Evolutionary conservation across 1,140 invertebrate genomes (phyloP).

Genomic region (Drosophila athabasca): DNA sequence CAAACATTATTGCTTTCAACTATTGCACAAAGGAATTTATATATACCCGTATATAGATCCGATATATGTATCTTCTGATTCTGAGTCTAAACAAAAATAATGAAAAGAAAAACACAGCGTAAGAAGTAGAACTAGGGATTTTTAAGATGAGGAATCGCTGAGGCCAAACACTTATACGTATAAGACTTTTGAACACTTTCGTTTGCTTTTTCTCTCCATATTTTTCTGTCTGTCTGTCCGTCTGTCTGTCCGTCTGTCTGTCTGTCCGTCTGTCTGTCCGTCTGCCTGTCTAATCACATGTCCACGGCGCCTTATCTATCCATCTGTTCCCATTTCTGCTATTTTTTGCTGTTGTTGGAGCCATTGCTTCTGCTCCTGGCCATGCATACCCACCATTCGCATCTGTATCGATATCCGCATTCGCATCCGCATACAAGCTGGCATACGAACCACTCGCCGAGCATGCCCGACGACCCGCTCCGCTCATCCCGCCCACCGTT

Average conservation of each 20-base stretch:
- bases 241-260: too few relatives aligned
- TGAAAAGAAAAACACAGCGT: conserved; percentile 11
- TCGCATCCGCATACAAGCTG: conserved; percentile 27
- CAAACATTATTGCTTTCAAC: conserved; percentile 48
- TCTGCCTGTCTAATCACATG: conserved; percentile 22
- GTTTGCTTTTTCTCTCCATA: conserved; percentile 32
- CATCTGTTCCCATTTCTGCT: conserved; percentile 8
- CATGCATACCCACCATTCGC: conserved; percentile 7
- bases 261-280: neutral
- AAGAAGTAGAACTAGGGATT: neutral
- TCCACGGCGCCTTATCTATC: conserved; percentile 27
- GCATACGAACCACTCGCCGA: conserved; percentile 38
- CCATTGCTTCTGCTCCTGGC: conserved; percentile 23
- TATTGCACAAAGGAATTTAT: conserved; percentile 59
- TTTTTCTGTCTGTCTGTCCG: neutral
- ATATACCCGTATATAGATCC: conserved; percentile 18
- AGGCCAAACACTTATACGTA: conserved; percentile 40
- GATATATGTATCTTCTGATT: conserved; percentile 25
- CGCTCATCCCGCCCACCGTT: neutral
- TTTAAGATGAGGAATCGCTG: conserved; percentile 1
- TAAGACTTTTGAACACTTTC: conserved; percentile 75
- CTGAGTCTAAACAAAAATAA: too few relatives aligned
- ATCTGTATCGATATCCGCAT: conserved; percentile 2
- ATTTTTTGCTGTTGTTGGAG: conserved; percentile 7
- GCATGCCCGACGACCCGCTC: conserved; percentile 9